phyloP scores from a whole-genome alignment of 2,113 vertebrate species.

The Oplegnathus fasciatus region DNA sequence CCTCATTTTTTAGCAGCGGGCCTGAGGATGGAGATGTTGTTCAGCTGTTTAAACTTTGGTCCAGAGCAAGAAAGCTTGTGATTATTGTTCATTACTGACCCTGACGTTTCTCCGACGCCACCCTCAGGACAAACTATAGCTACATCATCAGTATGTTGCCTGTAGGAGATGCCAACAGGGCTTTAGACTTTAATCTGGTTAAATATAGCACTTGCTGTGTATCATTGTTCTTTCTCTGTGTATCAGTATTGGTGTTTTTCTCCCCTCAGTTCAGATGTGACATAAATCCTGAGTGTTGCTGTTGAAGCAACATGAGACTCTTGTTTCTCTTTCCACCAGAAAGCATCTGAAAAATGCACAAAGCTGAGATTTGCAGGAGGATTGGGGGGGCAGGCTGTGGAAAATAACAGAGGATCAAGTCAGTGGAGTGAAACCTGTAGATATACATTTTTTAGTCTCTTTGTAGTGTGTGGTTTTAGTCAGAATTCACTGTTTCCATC shows the following conservation, averaged over 20 bases:
- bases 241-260: background rate
- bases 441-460: conserved; percentile 15
- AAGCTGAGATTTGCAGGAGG: conserved; percentile 44
- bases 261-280: background rate
- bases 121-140: background rate
- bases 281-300: background rate
- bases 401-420: conserved; percentile 35
- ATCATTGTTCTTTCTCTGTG: background rate
- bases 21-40: conserved; percentile 5
- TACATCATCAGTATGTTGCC: background rate
- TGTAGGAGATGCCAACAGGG: background rate
- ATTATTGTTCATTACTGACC: background rate
- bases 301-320: conserved; percentile 11
- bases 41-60: conserved; percentile 6
- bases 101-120: background rate
- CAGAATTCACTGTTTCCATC: background rate
- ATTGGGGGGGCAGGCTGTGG: conserved; percentile 13
- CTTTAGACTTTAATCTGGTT: background rate
- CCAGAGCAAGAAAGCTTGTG: background rate
- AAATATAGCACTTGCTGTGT: background rate
- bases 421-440: conserved; percentile 29
- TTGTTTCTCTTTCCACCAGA: conserved; percentile 37
- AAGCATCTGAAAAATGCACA: conserved; percentile 55
- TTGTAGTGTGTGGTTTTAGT: background rate
- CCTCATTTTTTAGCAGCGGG: background rate